Evolutionary conservation across 2,113 vertebrate species (phyloP).

Genomic region (Stegostoma tigrinum): DNA sequence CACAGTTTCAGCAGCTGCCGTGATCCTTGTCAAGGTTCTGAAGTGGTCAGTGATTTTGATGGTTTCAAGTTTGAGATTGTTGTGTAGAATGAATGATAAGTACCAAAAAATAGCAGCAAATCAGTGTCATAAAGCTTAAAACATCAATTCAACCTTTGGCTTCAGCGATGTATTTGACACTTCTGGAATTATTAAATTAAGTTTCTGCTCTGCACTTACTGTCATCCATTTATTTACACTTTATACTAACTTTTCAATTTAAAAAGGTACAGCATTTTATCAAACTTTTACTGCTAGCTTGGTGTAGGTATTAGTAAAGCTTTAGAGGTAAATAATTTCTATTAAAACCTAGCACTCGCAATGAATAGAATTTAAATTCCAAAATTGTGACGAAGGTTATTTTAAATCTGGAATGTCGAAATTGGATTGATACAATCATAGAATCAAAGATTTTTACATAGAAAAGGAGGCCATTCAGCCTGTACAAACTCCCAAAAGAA

Average conservation of each 20-base stretch:
- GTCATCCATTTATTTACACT: not conserved
- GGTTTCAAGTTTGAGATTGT: not conserved
- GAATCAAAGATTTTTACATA: too few relatives aligned
- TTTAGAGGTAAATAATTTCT: not conserved
- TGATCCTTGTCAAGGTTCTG: not conserved
- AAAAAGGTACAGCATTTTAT: not conserved
- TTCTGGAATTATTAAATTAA: not conserved
- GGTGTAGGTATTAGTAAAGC: not conserved
- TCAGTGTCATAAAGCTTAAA: not conserved
- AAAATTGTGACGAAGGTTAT: not conserved
- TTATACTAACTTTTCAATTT: not conserved
- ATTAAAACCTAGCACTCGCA: not conserved
- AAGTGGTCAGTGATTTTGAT: not conserved
- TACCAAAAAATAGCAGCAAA: not conserved
- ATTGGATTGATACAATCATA: not conserved
- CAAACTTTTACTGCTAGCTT: not conserved
- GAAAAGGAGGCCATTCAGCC: too few relatives aligned
- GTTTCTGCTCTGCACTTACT: not conserved
- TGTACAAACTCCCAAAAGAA: too few relatives aligned
- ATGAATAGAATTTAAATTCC: constrained; percentile 1
- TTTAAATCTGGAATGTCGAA: not conserved
- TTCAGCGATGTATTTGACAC: not conserved
- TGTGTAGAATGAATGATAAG: not conserved
- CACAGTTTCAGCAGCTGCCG: not conserved
- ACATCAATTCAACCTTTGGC: not conserved